Evolutionary conservation across 2,888 invertebrate genomes (phyloP).

Genomic region (Drosophila meridionalis): DNA sequence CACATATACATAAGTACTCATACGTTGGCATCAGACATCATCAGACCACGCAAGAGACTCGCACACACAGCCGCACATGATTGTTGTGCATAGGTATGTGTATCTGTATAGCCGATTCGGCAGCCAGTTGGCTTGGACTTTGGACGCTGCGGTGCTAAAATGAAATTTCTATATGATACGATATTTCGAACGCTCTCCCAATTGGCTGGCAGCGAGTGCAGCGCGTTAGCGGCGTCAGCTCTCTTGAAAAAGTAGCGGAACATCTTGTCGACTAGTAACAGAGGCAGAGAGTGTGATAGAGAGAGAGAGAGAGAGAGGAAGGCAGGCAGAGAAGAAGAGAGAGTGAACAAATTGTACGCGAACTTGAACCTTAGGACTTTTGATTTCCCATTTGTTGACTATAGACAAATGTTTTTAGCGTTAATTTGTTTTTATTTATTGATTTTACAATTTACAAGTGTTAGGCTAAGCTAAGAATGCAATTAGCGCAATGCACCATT

Average conservation of each 20-base stretch:
- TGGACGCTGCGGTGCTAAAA: conserved; percentile 61
- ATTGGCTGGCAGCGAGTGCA: conserved; percentile 41
- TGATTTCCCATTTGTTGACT: conserved; percentile 33
- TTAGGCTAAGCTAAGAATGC: conserved; percentile 27
- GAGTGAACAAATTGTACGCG: conserved; percentile 6
- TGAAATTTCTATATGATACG: conserved; percentile 72
- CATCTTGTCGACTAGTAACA: conserved; percentile 7
- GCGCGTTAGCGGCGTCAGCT: conserved; percentile 23
- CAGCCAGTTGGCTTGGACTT: conserved; percentile 63
- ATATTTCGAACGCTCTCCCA: conserved; percentile 60
- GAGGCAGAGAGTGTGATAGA: not conserved
- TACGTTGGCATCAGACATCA: conserved; percentile 45
- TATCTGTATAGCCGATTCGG: conserved; percentile 27
- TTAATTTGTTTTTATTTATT: conserved; percentile 29
- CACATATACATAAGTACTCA: conserved; percentile 20
- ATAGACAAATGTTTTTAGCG: conserved; percentile 6
- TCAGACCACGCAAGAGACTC: conserved; percentile 43
- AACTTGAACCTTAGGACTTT: conserved; percentile 56
- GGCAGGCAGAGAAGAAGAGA: not conserved
- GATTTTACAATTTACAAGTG: conserved; percentile 38
- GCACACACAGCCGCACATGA: conserved; percentile 20
- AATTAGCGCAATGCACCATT: conserved; percentile 39
- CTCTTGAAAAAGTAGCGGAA: conserved; percentile 19
- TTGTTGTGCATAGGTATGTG: not conserved
- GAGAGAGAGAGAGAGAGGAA: not conserved